Base-by-base conservation (phyloP, 2,113 vertebrate species). In the Sisor rabdophorus region DNA sequence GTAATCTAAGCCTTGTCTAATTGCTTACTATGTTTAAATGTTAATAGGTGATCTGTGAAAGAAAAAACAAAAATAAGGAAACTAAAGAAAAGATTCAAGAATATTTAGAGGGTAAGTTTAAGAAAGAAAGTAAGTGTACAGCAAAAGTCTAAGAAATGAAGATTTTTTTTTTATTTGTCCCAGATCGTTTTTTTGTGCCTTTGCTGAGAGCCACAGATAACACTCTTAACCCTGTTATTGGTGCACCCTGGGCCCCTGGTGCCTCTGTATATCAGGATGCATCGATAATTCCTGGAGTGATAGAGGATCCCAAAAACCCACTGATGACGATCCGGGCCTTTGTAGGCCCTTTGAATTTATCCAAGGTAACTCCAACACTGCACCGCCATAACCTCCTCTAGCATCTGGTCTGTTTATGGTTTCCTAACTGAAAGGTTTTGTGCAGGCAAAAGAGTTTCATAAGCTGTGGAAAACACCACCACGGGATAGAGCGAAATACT, bases 381-480 rank as follows among this genome's bases (percentile, higher is more conserved):
- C 16, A 19, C 17, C 2, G 11, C 26, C 40, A 12, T 52, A 11
- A 75, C 3, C 7, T 24, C 1, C 20, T 52, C n/a, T 22, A 8
- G 36, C 3, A 9, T 26, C n/a, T 32, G 15, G 5, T 78, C 6
- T 53, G 28, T 54, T 26, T 30, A 9, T 24, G 2, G 24, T 32
- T 53, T 2, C 12, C 24, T 71, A 71, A 80, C 17, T 4, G 4
- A 47, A n/a, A 26, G 44, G 47, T 15, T 40, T 61, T 47, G 78
- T 80, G 11, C 77, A 98, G 97, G 96, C 97, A 3, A 92, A 95
- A 79, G 94, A 96, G 72, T 98, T 99, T 77, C 93, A 94, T 7
- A 91, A 89, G 58, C 89, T 90, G 48, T 98, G 97, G 97, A 99
- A 98, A 86, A 97, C 95, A 0, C 96, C 96, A 0, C 95, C 95